These are phyloP conservation scores for Tylochromis polylepis DNA, from an alignment of 2,113 vertebrate genomes.

Conservation along the genomic window DNA sequence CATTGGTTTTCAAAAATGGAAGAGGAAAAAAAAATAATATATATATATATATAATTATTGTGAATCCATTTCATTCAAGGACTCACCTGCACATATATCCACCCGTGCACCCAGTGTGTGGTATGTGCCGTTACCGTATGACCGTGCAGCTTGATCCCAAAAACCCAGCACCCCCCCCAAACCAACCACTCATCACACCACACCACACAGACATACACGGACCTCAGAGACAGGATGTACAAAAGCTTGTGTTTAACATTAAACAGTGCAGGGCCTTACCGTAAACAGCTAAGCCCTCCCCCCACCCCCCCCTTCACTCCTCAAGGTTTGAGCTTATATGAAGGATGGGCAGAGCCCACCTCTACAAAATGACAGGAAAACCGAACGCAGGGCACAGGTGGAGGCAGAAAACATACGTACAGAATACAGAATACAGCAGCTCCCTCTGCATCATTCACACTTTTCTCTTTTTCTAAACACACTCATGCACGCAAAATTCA, in stretches of 20 bases:
- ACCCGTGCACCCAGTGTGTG: conserved; percentile 43
- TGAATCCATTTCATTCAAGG: conserved; percentile 27
- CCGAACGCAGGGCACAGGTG: neutral
- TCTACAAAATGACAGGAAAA: conserved; percentile 45
- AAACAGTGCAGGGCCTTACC: conserved; percentile 59
- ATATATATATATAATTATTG: neutral
- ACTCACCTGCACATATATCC: conserved; percentile 33
- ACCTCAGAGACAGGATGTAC: conserved; percentile 62
- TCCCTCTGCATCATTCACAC: conserved; percentile 26
- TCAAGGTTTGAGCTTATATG: conserved; percentile 20
- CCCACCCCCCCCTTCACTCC: neutral
- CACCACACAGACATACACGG: conserved; percentile 30
- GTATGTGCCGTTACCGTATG: conserved; percentile 27
- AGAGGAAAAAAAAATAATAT: neutral
- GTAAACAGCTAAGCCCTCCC: conserved; percentile 40
- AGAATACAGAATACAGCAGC: conserved; percentile 42
- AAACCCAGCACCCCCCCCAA: neutral
- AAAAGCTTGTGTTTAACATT: conserved; percentile 68
- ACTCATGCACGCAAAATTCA: conserved; percentile 6
- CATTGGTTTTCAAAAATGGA: conserved; percentile 43
- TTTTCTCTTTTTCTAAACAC: neutral
- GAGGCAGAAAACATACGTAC: conserved; percentile 23
- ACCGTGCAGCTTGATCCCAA: conserved; percentile 24
- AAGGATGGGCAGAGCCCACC: neutral
- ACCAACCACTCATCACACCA: neutral